Evolutionary conservation across 2,113 vertebrate species (phyloP), one percentile per base, ranked within the genome.

Genomic region (Lepisosteus osseus): DNA sequence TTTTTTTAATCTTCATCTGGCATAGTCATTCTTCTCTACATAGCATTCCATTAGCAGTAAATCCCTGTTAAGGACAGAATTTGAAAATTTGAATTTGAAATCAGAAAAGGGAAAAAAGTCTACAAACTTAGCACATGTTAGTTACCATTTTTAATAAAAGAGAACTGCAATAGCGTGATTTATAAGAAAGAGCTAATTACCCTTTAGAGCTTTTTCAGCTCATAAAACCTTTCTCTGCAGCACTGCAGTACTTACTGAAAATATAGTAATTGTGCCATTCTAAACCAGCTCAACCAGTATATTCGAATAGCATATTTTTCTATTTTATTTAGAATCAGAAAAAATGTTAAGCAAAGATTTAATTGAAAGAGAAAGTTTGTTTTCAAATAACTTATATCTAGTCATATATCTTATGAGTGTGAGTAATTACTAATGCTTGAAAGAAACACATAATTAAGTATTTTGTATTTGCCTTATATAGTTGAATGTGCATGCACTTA

Each of bases 141-240:
- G 45, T 68, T 51, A 15, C 8, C 7, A 13, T 47, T 64, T 42
- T 9, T 43, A 44, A 29, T 12, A 57, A 54, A 45, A 56, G 61
- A 29, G 29, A 29, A 54, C 67, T 45, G 67, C 67, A 44, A 65
- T 47, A 55, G 61, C 59, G 7, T 57, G 54, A 55, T 75, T 71
- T 61, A 66, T 69, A 56, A 15, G 65, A 71, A 11, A n/a, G 45
- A 64, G 47, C 66, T 15, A 61, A 76, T 74, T 55, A 69, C 41
- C 51, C 51, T 54, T 29, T 67, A 17, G 67, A 65, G 67, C 42
- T 55, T 17, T 43, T 41, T 40, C 41, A 7, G 47, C 14, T 63
- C 47, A n/a, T 74, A 59, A 74, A 70, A 54, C 7, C 54, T 64
- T 40, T 51, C 51, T 74, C 67, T 64, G 62, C 68, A 61, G 63